Conservation (phyloP, 2,888 invertebrate genomes). For the Troilus luridus region DNA sequence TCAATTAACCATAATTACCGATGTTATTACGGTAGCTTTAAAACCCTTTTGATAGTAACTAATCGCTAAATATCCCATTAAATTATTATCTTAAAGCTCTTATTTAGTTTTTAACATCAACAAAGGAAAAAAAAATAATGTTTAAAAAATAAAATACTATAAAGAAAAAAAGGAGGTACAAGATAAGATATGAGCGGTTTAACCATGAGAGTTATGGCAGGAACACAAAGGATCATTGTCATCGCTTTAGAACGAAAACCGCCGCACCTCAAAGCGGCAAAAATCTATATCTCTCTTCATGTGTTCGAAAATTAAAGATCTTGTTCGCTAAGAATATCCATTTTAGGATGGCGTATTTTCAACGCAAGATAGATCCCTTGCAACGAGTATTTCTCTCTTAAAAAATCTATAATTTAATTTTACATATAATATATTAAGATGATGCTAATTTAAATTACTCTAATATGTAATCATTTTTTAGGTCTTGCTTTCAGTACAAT, state of each 20-base stretch:
- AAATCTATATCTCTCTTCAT: background rate
- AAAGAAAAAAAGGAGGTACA: constrained; percentile 11
- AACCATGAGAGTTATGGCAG: constrained; percentile 27
- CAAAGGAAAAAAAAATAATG: background rate
- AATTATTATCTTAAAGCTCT: background rate
- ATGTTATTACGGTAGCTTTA: background rate
- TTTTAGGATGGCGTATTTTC: no score
- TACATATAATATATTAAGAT: no score
- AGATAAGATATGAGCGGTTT: constrained; percentile 40
- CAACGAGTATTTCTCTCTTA: no score
- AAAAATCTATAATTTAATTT: no score
- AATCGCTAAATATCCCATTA: background rate
- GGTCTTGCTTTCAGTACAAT: no score
- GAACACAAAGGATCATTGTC: background rate
- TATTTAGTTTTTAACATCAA: background rate
- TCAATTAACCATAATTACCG: background rate
- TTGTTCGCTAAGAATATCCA: background rate
- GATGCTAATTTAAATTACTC: no score
- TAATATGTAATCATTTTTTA: no score
- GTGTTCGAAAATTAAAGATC: background rate
- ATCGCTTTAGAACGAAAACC: background rate
- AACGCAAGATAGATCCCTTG: no score
- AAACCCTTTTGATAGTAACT: constrained; percentile 6
- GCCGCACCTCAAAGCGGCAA: constrained; percentile 40
- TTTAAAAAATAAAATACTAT: background rate